Evolutionary conservation across 2,797 vertebrate species (phyloP).

Genomic region (Acipenser oxyrinchus): DNA sequence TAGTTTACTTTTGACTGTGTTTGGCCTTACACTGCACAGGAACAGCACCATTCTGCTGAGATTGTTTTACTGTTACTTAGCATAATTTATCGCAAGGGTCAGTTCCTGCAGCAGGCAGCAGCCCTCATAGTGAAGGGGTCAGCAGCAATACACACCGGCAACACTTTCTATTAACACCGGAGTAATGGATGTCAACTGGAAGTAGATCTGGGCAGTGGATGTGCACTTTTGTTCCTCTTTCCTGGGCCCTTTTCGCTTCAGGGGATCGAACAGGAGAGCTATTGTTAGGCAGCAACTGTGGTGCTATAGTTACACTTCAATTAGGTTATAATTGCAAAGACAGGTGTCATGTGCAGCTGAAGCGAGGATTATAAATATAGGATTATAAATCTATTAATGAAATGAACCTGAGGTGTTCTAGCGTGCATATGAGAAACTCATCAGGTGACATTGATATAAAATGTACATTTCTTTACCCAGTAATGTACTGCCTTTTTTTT

Average conservation of each 20-base stretch:
- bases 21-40: too few species aligned
- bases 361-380: neutral
- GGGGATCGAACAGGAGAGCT: neutral
- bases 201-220: neutral
- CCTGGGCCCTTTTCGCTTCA: neutral
- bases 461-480: neutral
- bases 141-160: neutral
- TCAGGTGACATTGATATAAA: neutral
- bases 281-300: neutral
- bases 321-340: conserved; percentile 5
- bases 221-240: neutral
- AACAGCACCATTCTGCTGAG: too few species aligned
- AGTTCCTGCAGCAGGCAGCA: too few species aligned
- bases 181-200: conserved; percentile 1
- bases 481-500: neutral
- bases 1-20: too few species aligned
- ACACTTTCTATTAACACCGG: neutral
- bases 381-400: conserved; percentile 3
- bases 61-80: too few species aligned
- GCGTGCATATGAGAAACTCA: neutral
- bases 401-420: neutral
- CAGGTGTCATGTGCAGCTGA: neutral
- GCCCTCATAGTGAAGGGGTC: neutral
- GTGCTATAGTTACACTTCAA: neutral
- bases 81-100: too few species aligned